These are phyloP conservation scores for Pantala flavescens DNA, from an alignment of 1,140 invertebrate species.

Conservation along the genomic window DNA sequence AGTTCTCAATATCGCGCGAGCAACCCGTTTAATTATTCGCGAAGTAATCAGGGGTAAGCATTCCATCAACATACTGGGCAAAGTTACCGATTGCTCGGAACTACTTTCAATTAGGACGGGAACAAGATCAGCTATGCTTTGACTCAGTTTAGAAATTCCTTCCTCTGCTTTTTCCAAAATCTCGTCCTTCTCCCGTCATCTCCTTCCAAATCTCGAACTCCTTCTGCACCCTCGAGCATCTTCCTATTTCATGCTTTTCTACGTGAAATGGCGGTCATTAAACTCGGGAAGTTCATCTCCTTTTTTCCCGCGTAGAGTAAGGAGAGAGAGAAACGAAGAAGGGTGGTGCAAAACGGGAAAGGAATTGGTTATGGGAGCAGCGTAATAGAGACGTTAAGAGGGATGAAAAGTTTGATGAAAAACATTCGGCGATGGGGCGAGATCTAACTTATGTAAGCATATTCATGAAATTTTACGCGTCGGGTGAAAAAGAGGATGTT, in stretches of 20 bases:
- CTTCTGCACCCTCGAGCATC: background rate
- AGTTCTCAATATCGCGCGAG: too few relatives aligned
- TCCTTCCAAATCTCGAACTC: background rate
- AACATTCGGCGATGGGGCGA: background rate
- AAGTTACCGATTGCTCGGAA: too few relatives aligned
- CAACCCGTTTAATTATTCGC: too few relatives aligned
- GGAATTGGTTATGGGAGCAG: background rate
- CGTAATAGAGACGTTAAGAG: background rate
- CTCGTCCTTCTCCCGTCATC: background rate
- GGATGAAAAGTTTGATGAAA: background rate
- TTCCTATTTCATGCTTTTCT: background rate
- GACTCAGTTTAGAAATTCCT: too few relatives aligned
- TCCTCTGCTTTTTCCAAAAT: background rate
- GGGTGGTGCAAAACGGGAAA: background rate
- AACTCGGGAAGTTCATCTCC: background rate
- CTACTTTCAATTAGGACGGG: too few relatives aligned
- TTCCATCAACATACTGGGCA: too few relatives aligned
- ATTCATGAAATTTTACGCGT: conserved; percentile 7
- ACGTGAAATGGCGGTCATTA: background rate
- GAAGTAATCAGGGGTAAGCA: too few relatives aligned
- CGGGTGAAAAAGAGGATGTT: background rate
- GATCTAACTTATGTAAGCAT: conserved; percentile 3
- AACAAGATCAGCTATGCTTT: too few relatives aligned
- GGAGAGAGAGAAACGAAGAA: background rate
- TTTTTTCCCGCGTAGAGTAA: background rate